Evolutionary conservation across 2,888 invertebrate genomes (phyloP).

Genomic region (Melinopterus prodromus): DNA sequence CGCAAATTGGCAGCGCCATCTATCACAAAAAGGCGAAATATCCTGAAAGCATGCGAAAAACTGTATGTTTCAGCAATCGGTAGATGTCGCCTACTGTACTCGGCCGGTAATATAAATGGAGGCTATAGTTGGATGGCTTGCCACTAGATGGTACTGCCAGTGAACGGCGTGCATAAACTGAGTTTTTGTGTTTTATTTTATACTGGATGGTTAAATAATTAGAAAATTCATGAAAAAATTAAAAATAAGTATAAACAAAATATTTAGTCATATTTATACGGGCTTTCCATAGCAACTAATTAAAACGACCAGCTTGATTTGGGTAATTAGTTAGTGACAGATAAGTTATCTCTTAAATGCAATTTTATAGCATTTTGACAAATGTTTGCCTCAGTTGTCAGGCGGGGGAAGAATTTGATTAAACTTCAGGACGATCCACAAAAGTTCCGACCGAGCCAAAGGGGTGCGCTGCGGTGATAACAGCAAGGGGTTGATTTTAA

Average conservation of each 20-base stretch:
- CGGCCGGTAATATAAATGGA: not conserved
- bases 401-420: not conserved
- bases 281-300: too few species aligned
- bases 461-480: not conserved
- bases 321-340: not conserved
- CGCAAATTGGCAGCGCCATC: not conserved
- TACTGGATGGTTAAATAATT: too few species aligned
- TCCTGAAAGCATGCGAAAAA: not conserved
- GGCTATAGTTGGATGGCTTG: not conserved
- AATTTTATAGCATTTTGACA: not conserved
- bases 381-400: not conserved
- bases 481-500: not conserved
- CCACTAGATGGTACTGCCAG: not conserved
- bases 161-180: not conserved
- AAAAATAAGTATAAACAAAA: too few species aligned
- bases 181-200: too few species aligned
- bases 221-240: too few species aligned
- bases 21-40: not conserved
- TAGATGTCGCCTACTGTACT: not conserved
- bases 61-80: not conserved
- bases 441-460: not conserved
- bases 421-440: not conserved
- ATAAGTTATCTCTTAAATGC: not conserved
- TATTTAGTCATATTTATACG: too few species aligned
- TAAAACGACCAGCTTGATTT: too few species aligned